Evolutionary conservation across 2,888 invertebrate genomes (phyloP), one percentile per base, ranked within the genome.

Genomic region (Sarcophaga subvicina): DNA sequence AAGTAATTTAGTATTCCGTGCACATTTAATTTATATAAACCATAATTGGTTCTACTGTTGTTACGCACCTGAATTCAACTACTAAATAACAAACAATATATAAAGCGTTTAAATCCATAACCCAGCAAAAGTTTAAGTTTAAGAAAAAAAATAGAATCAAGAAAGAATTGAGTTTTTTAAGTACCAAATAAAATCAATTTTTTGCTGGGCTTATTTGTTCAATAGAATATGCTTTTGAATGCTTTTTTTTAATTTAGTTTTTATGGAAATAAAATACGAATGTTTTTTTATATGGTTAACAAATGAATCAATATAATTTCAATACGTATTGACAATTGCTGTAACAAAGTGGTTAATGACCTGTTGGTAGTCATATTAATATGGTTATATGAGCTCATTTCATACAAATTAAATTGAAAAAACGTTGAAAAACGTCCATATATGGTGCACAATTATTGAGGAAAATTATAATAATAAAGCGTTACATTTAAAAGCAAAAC

Each of bases 1-100:
- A 37, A 37, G 25, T 49, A 78, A 85, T 81, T 85, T 70, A 82
- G 66, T 91, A 91, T 91, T 90, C 91, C 88, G 81, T 70, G 88
- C 91, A 90, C 92, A 91, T 91, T 90, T 90, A 91, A 90, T 91
- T 91, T 91, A 92, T 92, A 91, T 92, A 92, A 92, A 91, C 91
- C 91, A 92, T 91, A 91, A 91, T 91, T 91, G 91, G 91, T 92
- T 91, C 92, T 92, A 92, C 92, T 90, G 91, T 91, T 91, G 92
- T 91, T 91, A 91, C 91, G 91, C 92, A 91, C 92, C 87, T 84
- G 87, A 87, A 84, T 67, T 76, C n/a, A 78, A 75, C 75, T 67
- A 76, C 37, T 22, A 83, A 80, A 78, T 2, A 37, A 37, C 8
- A 37, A 37, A 37, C 37, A 37, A 72, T 22, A 70, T 25, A 6